A percentile compares a stretch with the other conserved stretches of the same genome.
phyloP scores from a whole-genome alignment of 2,113 vertebrate genomes.

The Meles meles region DNA sequence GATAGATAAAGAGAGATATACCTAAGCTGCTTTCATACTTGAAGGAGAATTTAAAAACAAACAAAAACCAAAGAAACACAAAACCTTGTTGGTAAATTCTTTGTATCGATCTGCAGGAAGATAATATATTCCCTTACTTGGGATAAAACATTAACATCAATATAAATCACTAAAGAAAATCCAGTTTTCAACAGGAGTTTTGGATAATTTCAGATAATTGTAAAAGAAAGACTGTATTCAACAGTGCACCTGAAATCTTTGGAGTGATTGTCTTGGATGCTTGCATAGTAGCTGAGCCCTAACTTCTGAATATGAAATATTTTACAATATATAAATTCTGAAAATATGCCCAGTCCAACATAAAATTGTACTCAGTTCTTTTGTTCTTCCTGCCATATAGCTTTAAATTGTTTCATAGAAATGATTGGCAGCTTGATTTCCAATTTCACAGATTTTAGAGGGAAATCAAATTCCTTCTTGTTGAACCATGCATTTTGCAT shows the following conservation, averaged over 20 bases:
- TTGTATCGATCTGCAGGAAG: not conserved
- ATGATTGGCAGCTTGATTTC: conserved; percentile 53
- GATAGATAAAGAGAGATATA: not conserved
- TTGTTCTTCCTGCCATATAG: not conserved
- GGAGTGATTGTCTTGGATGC: not conserved
- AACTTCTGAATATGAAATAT: not conserved
- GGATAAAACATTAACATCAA: not conserved
- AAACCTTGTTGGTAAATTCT: not conserved
- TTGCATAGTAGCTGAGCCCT: not conserved
- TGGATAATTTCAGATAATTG: not conserved
- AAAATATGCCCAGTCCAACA: conserved; percentile 27
- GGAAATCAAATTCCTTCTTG: conserved; percentile 40
- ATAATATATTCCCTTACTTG: not conserved
- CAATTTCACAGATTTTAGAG: conserved; percentile 58
- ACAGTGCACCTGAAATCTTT: not conserved
- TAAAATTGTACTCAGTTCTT: conserved; percentile 29
- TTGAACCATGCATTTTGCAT: conserved; percentile 43
- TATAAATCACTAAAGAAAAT: not conserved
- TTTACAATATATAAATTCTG: not conserved
- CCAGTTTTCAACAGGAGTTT: not conserved
- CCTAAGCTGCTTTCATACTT: not conserved
- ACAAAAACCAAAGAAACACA: not conserved
- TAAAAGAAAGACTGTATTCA: not conserved
- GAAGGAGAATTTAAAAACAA: not conserved
- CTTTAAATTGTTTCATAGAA: conserved; percentile 37